Conservation (phyloP, 64 coral and sea anemone genomes). For the Montipora efflorescens region DNA sequence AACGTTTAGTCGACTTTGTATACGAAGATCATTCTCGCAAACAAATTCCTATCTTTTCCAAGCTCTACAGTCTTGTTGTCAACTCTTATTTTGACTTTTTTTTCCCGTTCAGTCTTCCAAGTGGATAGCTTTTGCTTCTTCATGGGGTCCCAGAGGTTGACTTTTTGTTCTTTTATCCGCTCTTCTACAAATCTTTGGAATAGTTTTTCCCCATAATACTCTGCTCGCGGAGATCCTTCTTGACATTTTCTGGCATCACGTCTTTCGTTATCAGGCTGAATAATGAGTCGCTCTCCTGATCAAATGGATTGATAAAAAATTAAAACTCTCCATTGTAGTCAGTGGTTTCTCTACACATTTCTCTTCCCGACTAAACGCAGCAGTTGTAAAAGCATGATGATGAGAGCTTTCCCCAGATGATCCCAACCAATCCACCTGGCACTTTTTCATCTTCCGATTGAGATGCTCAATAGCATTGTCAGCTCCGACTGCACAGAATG, state of each 20-base stretch:
- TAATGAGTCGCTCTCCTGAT: conserved; percentile 5
- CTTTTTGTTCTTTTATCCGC: conserved; percentile 25
- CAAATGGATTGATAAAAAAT: conserved; percentile 41
- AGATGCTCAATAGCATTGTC: conserved; percentile 25
- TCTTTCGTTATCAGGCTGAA: conserved; percentile 22
- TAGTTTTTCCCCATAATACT: conserved; percentile 5
- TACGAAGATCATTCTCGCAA: conserved; percentile 16
- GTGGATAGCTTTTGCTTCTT: conserved; percentile 14
- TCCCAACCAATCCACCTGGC: too few relatives aligned
- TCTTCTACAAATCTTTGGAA: conserved; percentile 24
- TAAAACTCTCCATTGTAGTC: conserved; percentile 15
- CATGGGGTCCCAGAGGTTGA: conserved; percentile 18
- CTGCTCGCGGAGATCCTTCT: conserved; percentile 29
- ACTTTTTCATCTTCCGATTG: conserved; percentile 38
- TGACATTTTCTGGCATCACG: conserved; percentile 21
- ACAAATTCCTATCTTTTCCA: not conserved
- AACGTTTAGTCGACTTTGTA: not conserved
- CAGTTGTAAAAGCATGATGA: not conserved
- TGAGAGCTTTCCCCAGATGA: not conserved
- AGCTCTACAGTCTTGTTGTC: not conserved
- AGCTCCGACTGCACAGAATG: conserved; percentile 12
- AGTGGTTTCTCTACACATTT: not conserved
- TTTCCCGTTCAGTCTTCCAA: conserved; percentile 13
- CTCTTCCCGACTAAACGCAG: conserved; percentile 18
- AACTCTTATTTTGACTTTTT: not conserved